Conservation (phyloP, 2,888 invertebrate genomes). For the Pammene fasciana region DNA sequence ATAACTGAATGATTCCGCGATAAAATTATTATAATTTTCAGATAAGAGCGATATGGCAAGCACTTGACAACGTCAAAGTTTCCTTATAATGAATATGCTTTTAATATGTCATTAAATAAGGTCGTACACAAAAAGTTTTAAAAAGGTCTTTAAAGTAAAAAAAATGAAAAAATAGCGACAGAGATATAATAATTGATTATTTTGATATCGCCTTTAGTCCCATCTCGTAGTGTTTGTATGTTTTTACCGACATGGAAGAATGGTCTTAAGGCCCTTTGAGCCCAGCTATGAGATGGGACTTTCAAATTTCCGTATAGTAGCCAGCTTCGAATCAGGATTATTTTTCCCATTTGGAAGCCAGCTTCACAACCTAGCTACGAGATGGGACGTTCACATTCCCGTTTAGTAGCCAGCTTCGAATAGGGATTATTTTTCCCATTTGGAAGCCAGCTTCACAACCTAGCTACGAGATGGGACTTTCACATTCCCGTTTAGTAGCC, state of each 20-base stretch:
- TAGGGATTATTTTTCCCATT: too few relatives aligned
- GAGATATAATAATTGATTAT: not conserved
- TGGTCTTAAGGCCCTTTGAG: too few relatives aligned
- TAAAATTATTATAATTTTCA: constrained; percentile 4
- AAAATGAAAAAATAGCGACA: not conserved
- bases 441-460: too few relatives aligned
- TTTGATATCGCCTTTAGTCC: not conserved
- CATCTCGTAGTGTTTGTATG: not conserved
- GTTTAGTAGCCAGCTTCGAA: too few relatives aligned
- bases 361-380: too few relatives aligned
- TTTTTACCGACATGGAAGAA: not conserved
- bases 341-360: too few relatives aligned
- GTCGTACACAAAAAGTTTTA: not conserved
- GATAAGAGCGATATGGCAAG: constrained; percentile 5
- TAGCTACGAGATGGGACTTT: too few relatives aligned
- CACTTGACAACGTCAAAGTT: not conserved
- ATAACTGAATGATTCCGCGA: constrained; percentile 3
- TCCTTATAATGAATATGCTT: not conserved
- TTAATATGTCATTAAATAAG: not conserved
- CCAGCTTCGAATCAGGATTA: too few relatives aligned
- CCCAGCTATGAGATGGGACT: too few relatives aligned
- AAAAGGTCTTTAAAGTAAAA: not conserved
- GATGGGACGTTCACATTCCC: too few relatives aligned
- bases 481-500: too few relatives aligned
- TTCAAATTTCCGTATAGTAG: too few relatives aligned